These are phyloP conservation scores for Pristionchus exspectatus DNA, from an alignment of 2,888 invertebrate genomes.

Conservation along the genomic window DNA sequence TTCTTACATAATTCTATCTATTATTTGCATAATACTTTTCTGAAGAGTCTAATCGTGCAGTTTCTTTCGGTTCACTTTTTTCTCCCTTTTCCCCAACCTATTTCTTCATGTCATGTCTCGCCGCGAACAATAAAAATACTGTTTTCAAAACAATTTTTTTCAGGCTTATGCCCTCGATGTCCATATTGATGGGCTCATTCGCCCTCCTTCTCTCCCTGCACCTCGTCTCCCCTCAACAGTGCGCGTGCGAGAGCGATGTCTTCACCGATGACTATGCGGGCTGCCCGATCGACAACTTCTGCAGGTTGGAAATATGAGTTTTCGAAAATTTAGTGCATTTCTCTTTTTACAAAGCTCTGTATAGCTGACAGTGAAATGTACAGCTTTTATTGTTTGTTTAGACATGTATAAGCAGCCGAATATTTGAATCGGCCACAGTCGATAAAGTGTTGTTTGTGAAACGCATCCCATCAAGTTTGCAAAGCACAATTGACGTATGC, in stretches of 20 bases:
- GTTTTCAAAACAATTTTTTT: neutral
- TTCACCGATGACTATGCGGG: slow-evolving; percentile 25
- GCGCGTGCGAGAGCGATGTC: neutral
- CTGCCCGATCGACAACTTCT: slow-evolving; percentile 19
- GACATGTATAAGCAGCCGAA: neutral
- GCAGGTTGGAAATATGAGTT: neutral
- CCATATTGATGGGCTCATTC: neutral
- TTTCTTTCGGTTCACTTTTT: too few species aligned
- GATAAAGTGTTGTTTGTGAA: neutral
- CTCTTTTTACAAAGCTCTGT: too few species aligned
- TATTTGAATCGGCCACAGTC: neutral
- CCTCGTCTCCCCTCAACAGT: neutral
- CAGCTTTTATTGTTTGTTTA: neutral
- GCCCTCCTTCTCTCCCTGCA: neutral
- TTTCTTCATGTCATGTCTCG: too few species aligned
- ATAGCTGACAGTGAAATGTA: too few species aligned
- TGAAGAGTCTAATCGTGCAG: too few species aligned
- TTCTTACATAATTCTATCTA: too few species aligned
- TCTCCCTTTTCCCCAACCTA: too few species aligned
- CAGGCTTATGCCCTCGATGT: neutral
- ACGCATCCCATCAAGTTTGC: neutral
- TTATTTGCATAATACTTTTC: too few species aligned
- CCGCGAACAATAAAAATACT: neutral
- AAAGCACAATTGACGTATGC: too few species aligned
- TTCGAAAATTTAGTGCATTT: too few species aligned